A percentile compares a stretch with the other conserved stretches of the same genome.
These are phyloP conservation scores for Oeneis ivallda DNA, from an alignment of 2,888 invertebrate genomes.

Conservation along the genomic window DNA sequence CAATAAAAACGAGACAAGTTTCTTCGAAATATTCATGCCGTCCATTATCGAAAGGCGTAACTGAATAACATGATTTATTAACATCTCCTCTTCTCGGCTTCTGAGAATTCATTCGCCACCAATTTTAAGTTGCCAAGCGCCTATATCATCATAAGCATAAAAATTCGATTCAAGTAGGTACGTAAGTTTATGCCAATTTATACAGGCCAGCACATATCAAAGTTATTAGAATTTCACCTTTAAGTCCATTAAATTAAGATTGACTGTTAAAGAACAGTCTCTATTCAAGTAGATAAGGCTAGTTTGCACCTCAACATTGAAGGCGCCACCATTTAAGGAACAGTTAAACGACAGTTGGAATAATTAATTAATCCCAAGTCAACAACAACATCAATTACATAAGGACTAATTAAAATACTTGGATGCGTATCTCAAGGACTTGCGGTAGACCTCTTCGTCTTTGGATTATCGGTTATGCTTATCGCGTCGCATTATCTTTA, in stretches of 20 bases:
- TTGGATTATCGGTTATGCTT: conserved; percentile 32
- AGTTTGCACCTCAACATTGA: conserved; percentile 57
- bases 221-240: conserved; percentile 20
- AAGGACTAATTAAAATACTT: conserved; percentile 61
- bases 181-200: conserved; percentile 37
- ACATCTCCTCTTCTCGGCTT: conserved; percentile 17
- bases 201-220: not conserved
- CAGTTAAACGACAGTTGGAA: conserved; percentile 53
- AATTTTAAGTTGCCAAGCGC: conserved; percentile 28
- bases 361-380: conserved; percentile 57
- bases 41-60: not conserved
- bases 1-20: not conserved
- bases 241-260: conserved; percentile 33
- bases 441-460: conserved; percentile 24
- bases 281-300: conserved; percentile 26
- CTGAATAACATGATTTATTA: not conserved
- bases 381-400: conserved; percentile 52
- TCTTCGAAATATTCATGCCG: conserved; percentile 1
- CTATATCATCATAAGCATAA: conserved; percentile 46
- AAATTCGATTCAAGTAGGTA: conserved; percentile 46
- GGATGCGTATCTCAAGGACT: conserved; percentile 35
- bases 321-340: conserved; percentile 57
- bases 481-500: conserved; percentile 29
- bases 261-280: not conserved
- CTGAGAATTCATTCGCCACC: conserved; percentile 29